phyloP scores from a whole-genome alignment of 2,888 invertebrate genomes.

The Anarsia innoxiella region DNA sequence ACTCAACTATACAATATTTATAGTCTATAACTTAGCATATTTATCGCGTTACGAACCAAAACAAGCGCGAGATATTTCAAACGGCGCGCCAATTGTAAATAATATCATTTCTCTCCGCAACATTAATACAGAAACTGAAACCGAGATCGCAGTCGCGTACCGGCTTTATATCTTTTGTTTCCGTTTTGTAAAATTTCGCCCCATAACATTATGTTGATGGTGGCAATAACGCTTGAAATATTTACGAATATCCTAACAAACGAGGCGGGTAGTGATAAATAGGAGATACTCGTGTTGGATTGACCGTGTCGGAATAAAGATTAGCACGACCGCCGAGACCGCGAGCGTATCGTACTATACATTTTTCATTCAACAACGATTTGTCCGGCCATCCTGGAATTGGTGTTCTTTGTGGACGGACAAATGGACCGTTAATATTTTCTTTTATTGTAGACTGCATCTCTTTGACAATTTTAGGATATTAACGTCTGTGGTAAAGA shows the following conservation, averaged over 20 bases:
- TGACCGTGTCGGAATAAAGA: constrained; percentile 62
- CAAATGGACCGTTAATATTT: no score
- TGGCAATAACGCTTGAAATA: constrained; percentile 72
- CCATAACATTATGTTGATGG: constrained; percentile 74
- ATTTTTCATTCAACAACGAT: constrained; percentile 33
- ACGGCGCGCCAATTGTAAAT: constrained; percentile 39
- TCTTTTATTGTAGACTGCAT: no score
- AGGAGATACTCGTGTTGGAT: constrained; percentile 50
- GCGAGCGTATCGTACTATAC: constrained; percentile 16
- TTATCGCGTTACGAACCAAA: constrained; percentile 19
- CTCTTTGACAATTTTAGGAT: no score
- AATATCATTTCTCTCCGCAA: constrained; percentile 34
- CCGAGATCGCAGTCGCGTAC: constrained; percentile 37
- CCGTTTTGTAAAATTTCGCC: constrained; percentile 71
- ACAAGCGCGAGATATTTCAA: constrained; percentile 27
- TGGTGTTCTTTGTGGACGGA: constrained; percentile 9
- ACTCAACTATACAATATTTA: constrained; percentile 8
- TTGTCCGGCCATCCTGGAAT: constrained; percentile 20
- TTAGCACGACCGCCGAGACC: constrained; percentile 38
- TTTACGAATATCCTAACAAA: constrained; percentile 73
- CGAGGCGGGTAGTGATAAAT: constrained; percentile 63
- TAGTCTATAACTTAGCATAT: constrained; percentile 17
- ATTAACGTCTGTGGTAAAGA: no score
- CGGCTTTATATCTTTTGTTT: constrained; percentile 65
- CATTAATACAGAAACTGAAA: constrained; percentile 48